phyloP scores from a whole-genome alignment of 2,888 invertebrate genomes.

The Cantharis nigra region DNA sequence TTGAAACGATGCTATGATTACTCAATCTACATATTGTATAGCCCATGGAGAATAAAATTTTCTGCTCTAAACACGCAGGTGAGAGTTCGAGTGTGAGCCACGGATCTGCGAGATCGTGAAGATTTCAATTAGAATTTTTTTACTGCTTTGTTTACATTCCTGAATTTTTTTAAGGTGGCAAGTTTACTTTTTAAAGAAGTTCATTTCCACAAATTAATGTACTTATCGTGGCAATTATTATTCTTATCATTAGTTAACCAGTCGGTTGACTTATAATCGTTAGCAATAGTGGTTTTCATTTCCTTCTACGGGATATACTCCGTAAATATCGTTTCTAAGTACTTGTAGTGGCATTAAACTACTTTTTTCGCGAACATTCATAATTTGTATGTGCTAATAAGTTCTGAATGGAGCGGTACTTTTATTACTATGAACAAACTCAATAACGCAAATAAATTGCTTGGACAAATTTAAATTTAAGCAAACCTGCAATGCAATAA shows the following conservation, averaged over 20 bases:
- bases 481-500: not conserved
- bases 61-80: not conserved
- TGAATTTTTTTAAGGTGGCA: not conserved
- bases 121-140: not conserved
- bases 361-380: slow-evolving; percentile 13
- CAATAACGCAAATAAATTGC: not conserved
- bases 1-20: not conserved
- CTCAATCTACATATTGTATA: not conserved
- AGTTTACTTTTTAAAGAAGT: not conserved
- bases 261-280: not conserved
- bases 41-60: not conserved
- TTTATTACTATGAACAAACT: not conserved
- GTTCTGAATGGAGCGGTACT: slow-evolving; percentile 13
- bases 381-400: slow-evolving; percentile 25
- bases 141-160: not conserved
- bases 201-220: not conserved
- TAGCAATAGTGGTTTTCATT: slow-evolving; percentile 18
- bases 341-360: slow-evolving; percentile 16
- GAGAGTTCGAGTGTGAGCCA: not conserved
- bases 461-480: not conserved
- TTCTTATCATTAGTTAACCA: slow-evolving; percentile 22
- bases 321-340: slow-evolving; percentile 8
- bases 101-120: not conserved
- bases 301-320: slow-evolving; percentile 20
- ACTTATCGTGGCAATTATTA: slow-evolving; percentile 12